phyloP scores from a whole-genome alignment of 2,888 invertebrate species.

The Agrotis segetum region DNA sequence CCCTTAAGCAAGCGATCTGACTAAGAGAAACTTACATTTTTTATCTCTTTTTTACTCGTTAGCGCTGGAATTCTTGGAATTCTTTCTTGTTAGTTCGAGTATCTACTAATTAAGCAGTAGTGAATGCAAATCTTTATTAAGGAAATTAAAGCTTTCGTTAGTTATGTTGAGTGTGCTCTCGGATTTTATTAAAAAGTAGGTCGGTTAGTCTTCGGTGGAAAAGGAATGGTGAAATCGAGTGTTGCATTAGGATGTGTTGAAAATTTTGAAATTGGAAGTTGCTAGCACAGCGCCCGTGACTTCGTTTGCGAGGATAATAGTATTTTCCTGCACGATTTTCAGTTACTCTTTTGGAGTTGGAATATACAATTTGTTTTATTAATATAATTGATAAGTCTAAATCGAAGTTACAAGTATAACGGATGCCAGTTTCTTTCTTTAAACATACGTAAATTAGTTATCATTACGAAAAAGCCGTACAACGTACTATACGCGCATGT shows the following conservation, averaged over 20 bases:
- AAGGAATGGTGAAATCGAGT: not conserved
- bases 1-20: conserved; percentile 47
- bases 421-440: too few species aligned
- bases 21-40: conserved; percentile 18
- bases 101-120: conserved; percentile 55
- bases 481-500: not conserved
- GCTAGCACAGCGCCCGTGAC: too few species aligned
- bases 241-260: not conserved
- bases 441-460: too few species aligned
- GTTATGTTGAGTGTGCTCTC: conserved; percentile 3
- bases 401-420: too few species aligned
- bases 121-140: conserved; percentile 61
- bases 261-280: too few species aligned
- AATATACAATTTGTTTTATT: too few species aligned
- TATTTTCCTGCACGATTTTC: too few species aligned
- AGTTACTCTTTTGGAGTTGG: too few species aligned
- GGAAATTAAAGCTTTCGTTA: conserved; percentile 51
- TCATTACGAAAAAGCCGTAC: not conserved
- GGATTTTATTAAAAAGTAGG: conserved; percentile 10
- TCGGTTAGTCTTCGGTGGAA: not conserved
- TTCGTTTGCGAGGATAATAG: too few species aligned
- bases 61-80: conserved; percentile 46
- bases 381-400: too few species aligned
- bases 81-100: conserved; percentile 51
- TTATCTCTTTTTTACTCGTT: conserved; percentile 50